Evolutionary conservation across 2,113 vertebrate genomes (phyloP), one percentile per base, ranked within the genome.

Genomic region (Monarcha castaneiventris): DNA sequence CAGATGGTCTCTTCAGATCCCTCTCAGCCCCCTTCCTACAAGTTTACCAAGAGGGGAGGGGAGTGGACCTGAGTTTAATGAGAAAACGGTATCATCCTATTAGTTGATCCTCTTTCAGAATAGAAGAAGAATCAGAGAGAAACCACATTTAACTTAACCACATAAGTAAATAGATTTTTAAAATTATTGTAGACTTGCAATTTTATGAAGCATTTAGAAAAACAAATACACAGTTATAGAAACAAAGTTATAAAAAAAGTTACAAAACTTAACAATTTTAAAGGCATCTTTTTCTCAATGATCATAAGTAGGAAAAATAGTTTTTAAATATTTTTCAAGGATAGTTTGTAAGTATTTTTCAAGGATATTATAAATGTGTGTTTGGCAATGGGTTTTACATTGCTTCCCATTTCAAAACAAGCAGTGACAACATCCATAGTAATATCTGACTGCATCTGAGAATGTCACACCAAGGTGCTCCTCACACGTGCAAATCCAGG

Each of bases 1-100:
- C 95, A 96, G 91, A 95, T 91, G 91, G 94, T 73, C 84, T 78
- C 93, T 75, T 68, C 87, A 93, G 93, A 94, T 92, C 66, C 88
- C 54, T 82, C 84, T 81, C 81, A 46, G 66, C 22, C 64, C 49
- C 49, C 58, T 79, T 84, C 46, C 89, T 82, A 79, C 66, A 94
- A 91, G 78, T 95, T 85, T 71, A 85, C 67, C 51, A 49, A 51
- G 81, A 30, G 46, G 74, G 49, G 82, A 93, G 51, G 48, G 63
- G 55, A 93, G 51, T 21, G 51, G 81, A 90, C 87, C 43, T 10
- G 35, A 85, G 71, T 87, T 83, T 83, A 96, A 91, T 67, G 74
- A 87, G 82, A 39, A 87, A 80, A 76, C 1, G 0, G 68, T 79
- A 29, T 85, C 84, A 91, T 93, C 78, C 88, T 64, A 39, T 85